Conservation (phyloP, 1,140 invertebrate genomes). For the Hyphantria cunea region DNA sequence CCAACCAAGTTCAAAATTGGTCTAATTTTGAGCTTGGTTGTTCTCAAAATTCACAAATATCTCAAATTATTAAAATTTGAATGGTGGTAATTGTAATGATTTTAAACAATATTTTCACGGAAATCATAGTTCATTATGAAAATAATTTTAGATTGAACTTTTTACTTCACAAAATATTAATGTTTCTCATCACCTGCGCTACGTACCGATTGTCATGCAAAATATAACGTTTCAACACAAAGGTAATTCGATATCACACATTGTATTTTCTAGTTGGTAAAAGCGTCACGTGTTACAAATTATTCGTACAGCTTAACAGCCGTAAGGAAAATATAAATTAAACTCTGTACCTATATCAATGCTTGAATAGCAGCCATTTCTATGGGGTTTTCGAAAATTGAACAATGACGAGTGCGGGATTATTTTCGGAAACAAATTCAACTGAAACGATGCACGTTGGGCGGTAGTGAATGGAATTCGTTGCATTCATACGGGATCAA, state of each 20-base stretch:
- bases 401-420: constrained; percentile 25
- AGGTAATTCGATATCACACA: constrained; percentile 13
- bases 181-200: not conserved
- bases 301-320: constrained; percentile 14
- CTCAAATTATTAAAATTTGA: too few species aligned
- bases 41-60: too few species aligned
- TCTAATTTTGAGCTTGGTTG: too few species aligned
- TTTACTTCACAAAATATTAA: constrained; percentile 17
- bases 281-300: constrained; percentile 13
- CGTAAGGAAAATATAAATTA: constrained; percentile 23
- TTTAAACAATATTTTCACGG: not conserved
- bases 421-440: constrained; percentile 25
- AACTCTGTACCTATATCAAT: constrained; percentile 21
- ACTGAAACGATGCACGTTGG: constrained; percentile 8
- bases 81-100: too few species aligned
- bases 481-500: constrained; percentile 17
- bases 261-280: constrained; percentile 9
- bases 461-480: constrained; percentile 23
- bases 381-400: constrained; percentile 1
- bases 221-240: constrained; percentile 1
- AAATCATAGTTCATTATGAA: not conserved
- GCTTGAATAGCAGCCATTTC: constrained; percentile 13
- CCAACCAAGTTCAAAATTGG: too few species aligned
- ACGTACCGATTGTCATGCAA: constrained; percentile 17
- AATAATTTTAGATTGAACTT: too few species aligned